Percentiles rank a stretch among this genome's conserved stretches.
These are phyloP conservation scores for Euwallacea similis DNA, from an alignment of 1,140 invertebrate species.

Conservation along the genomic window DNA sequence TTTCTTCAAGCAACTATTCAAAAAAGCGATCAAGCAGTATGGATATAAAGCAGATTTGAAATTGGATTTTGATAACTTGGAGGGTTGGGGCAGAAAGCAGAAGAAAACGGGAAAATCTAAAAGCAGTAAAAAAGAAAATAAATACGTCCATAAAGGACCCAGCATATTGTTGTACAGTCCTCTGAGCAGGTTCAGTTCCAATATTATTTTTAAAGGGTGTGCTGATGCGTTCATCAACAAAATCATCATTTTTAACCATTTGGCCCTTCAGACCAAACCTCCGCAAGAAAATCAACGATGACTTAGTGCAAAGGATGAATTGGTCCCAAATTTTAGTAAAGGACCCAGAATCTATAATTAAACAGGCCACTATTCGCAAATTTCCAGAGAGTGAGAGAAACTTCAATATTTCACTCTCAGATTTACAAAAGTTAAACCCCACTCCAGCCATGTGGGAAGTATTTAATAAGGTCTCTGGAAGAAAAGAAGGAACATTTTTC, in stretches of 20 bases:
- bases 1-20: conserved; percentile 63
- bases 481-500: conserved; percentile 44
- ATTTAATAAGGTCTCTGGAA: conserved; percentile 55
- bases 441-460: conserved; percentile 63
- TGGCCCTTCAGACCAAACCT: conserved; percentile 35
- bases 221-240: neutral
- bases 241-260: neutral
- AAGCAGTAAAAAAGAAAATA: conserved; percentile 48
- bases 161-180: conserved; percentile 35
- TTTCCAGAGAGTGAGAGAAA: conserved; percentile 49
- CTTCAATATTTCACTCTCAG: conserved; percentile 47
- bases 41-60: conserved; percentile 57
- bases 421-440: conserved; percentile 57
- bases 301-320: conserved; percentile 51
- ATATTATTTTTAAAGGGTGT: conserved; percentile 39
- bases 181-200: conserved; percentile 29
- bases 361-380: conserved; percentile 51
- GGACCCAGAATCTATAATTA: conserved; percentile 61
- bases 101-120: conserved; percentile 45
- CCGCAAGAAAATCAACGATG: conserved; percentile 39
- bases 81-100: conserved; percentile 55
- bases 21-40: conserved; percentile 59
- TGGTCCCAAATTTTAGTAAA: conserved; percentile 60
- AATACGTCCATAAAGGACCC: conserved; percentile 49
- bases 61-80: conserved; percentile 58